Conservation (phyloP, 2,797 vertebrate genomes). For the Poeciliopsis infans region DNA sequence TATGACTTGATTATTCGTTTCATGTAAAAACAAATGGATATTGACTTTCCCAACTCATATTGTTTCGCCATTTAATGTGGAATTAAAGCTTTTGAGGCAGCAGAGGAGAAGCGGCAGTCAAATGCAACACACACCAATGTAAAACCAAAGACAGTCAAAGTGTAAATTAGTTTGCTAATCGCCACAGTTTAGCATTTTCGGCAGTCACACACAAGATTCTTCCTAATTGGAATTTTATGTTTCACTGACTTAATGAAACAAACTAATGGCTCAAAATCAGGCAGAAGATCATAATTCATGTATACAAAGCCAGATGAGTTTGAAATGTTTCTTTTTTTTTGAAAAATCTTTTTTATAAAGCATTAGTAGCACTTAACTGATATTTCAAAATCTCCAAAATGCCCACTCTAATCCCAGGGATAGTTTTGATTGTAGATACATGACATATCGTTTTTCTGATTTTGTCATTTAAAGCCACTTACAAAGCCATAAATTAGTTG, state of each 20-base stretch:
- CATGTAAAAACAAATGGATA: background rate
- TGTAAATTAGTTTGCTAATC: constrained; percentile 42
- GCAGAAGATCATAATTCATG: constrained; percentile 30
- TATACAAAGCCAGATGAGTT: constrained; percentile 27
- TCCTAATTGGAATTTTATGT: constrained; percentile 61
- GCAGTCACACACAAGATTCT: constrained; percentile 43
- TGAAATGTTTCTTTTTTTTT: background rate
- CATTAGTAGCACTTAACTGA: background rate
- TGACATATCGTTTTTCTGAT: background rate
- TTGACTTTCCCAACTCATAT: background rate
- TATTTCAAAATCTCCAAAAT: background rate
- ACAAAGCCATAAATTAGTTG: background rate
- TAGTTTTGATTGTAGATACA: background rate
- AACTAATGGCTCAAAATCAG: constrained; percentile 49
- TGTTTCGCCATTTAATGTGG: background rate
- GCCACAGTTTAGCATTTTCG: constrained; percentile 41
- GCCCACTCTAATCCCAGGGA: background rate
- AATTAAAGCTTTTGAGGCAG: constrained; percentile 17
- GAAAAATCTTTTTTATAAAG: background rate
- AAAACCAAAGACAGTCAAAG: constrained; percentile 30
- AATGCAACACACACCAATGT: constrained; percentile 21
- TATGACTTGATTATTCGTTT: background rate
- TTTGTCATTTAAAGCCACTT: background rate
- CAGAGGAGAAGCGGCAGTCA: constrained; percentile 3
- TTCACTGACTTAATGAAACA: constrained; percentile 58